Conservation (phyloP, 2,797 vertebrate species). For the Hydrocynus forskahlii region DNA sequence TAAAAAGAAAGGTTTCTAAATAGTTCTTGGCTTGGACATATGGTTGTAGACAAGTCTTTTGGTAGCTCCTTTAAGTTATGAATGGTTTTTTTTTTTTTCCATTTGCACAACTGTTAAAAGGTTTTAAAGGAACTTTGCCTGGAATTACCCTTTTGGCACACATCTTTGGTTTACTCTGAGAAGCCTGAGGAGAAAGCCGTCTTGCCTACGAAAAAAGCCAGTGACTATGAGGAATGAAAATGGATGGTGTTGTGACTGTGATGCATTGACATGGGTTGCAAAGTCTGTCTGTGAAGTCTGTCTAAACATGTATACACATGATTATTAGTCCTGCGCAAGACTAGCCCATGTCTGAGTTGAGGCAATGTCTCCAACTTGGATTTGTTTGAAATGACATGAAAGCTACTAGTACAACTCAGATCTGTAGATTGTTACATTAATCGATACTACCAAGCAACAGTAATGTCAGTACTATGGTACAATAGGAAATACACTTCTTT, state of each 20-base stretch:
- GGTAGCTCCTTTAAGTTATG: too few relatives aligned
- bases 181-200: slow-evolving; percentile 43
- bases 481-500: too few relatives aligned
- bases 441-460: not conserved
- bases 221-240: not conserved
- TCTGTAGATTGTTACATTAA: slow-evolving; percentile 66
- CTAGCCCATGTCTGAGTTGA: slow-evolving; percentile 41
- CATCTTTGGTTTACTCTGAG: not conserved
- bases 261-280: not conserved
- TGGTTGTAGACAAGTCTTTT: too few relatives aligned
- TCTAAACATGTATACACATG: slow-evolving; percentile 13
- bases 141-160: not conserved
- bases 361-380: slow-evolving; percentile 27
- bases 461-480: too few relatives aligned
- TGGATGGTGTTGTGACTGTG: not conserved
- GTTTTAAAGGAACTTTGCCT: not conserved
- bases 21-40: too few relatives aligned
- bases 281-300: not conserved
- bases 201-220: slow-evolving; percentile 25
- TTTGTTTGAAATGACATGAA: slow-evolving; percentile 46
- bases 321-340: slow-evolving; percentile 37
- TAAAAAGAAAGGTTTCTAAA: too few relatives aligned
- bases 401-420: slow-evolving; percentile 68
- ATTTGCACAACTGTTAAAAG: not conserved
- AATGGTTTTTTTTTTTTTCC: too few relatives aligned